phyloP scores from a whole-genome alignment of 2,113 vertebrate species.

The Chinchilla lanigera region DNA sequence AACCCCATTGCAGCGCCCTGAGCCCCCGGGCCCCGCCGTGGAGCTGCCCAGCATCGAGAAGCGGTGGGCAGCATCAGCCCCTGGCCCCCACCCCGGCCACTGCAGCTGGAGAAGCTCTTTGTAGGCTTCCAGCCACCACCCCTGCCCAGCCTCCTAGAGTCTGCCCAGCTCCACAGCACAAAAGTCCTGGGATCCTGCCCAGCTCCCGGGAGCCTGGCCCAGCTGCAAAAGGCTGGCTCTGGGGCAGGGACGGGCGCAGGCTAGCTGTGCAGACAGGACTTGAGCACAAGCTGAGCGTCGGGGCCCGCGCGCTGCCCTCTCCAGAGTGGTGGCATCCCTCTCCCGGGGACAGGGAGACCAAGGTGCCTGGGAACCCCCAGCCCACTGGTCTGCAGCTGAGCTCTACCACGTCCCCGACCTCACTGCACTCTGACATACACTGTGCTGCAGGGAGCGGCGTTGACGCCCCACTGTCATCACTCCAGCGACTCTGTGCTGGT shows the following conservation, averaged over 20 bases:
- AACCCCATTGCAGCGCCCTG: background rate
- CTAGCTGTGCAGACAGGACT: fast-evolving
- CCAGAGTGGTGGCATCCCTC: no score
- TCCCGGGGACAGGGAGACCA: background rate
- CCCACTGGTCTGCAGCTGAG: background rate
- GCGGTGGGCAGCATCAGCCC: no score
- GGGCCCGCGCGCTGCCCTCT: background rate
- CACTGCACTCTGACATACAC: background rate
- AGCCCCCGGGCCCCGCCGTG: fast-evolving
- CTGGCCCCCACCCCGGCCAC: background rate
- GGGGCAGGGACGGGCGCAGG: fast-evolving
- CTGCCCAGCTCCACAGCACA: background rate
- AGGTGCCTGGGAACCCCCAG: background rate
- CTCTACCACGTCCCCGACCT: background rate
- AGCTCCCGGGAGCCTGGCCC: background rate
- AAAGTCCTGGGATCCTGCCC: background rate
- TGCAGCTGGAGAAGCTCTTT: no score
- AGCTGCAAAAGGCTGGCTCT: background rate
- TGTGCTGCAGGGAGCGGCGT: background rate
- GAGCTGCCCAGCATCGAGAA: fast-evolving
- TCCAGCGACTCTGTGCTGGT: background rate
- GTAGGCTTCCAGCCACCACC: background rate
- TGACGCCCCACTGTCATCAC: fast-evolving
- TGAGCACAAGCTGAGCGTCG: no score
- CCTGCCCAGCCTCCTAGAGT: background rate